Base-by-base conservation (phyloP, 2,888 invertebrate genomes). In the Trichogramma dendrolimi region DNA sequence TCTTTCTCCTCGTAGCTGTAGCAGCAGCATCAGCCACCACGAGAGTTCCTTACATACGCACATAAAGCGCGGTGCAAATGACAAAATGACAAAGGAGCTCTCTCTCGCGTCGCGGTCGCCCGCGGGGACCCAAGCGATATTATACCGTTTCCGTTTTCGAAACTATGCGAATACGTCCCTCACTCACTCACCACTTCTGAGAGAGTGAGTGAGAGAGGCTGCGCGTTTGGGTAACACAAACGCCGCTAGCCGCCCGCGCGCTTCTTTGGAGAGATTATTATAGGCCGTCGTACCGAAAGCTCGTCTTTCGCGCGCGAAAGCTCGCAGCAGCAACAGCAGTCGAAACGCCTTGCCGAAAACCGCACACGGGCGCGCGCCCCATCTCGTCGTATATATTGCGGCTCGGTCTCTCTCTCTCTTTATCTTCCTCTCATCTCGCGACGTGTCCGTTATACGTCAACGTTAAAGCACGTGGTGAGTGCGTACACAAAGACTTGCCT, bases 1-100 rank as follows among this genome's bases (percentile, higher is more conserved):
- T 60, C 54, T 49, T 52, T 56, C 53, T 55, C 44, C 57, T 51
- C 48, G 11, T 61, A 54, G 47, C 44, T 55, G n/a, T 38, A 42
- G 54, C 54, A 48, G 27, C 27, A 27, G 14, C 14, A 14, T 14
- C 14, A 14, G 27, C 27, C 27, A 27, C 27, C 27, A 27, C 27
- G 27, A 27, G 27, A 27, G 27, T 2, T 27, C 27, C 27, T 27
- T 27, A 27, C 27, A 27, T 27, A 27, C 27, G 27, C 27, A 27
- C 27, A 27, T 27, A 27, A 27, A 27, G 27, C 27, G 27, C 27
- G 27, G 27, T 71, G 70, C 69, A 68, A 70, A 74, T 75, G 77
- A 77, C 76, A 76, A 77, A 77, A 77, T 77, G 76, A 78, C 77
- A 78, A 77, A 74, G 72, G 76, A 72, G 72, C 27, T 27, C 27